Conservation (phyloP, 2,888 invertebrate genomes). For the Dolomedes plantarius region DNA sequence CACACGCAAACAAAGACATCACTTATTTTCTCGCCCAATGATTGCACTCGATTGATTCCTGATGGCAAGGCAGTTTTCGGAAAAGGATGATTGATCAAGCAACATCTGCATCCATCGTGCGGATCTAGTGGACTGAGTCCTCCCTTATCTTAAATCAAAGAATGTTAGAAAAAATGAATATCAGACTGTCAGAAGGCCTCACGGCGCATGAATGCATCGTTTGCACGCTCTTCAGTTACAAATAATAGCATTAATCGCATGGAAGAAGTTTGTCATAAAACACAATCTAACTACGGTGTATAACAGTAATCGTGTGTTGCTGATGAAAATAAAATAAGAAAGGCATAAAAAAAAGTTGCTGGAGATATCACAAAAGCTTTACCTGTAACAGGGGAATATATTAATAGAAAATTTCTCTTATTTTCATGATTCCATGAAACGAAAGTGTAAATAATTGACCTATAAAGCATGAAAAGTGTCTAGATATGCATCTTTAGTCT, state of each 20-base stretch:
- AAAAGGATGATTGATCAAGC: slow-evolving; percentile 32
- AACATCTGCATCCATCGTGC: background rate
- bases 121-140: background rate
- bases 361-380: too few relatives aligned
- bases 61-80: background rate
- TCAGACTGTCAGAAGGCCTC: background rate
- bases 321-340: too few relatives aligned
- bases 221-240: slow-evolving; percentile 26
- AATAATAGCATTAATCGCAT: background rate
- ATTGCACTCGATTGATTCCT: slow-evolving; percentile 14
- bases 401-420: too few relatives aligned
- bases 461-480: too few relatives aligned
- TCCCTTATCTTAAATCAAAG: background rate
- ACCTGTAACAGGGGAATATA: too few relatives aligned
- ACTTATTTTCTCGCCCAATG: slow-evolving; percentile 4
- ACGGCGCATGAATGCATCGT: slow-evolving; percentile 10
- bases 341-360: too few relatives aligned
- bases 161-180: background rate
- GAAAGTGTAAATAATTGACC: too few relatives aligned
- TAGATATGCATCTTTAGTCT: too few relatives aligned
- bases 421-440: too few relatives aligned
- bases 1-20: background rate
- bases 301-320: too few relatives aligned
- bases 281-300: too few relatives aligned
- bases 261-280: background rate